A percentile compares a stretch with the other conserved stretches of the same genome.
Conservation (phyloP, 1,140 invertebrate genomes). For the Drosophila pseudoananassae region DNA sequence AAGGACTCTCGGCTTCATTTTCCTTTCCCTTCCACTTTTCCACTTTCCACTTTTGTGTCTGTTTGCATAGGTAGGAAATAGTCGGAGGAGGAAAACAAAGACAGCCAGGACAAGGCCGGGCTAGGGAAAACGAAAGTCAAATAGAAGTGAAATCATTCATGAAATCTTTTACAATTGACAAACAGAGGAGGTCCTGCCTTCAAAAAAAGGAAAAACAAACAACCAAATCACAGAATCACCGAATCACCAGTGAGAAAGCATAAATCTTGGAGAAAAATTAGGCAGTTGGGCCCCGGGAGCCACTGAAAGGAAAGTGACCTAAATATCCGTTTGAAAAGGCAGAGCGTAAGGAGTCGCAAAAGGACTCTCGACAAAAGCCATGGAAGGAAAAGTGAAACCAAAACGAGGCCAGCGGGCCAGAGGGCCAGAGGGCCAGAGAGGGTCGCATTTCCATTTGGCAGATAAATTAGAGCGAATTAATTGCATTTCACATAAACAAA, state of each 20-base stretch:
- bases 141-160: conserved; percentile 79
- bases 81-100: conserved; percentile 32
- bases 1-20: conserved; percentile 36
- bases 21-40: neutral
- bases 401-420: neutral
- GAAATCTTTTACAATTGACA: conserved; percentile 80
- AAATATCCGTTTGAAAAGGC: conserved; percentile 68
- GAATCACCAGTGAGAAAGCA: conserved; percentile 26
- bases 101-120: conserved; percentile 7
- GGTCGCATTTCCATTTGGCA: conserved; percentile 57
- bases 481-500: conserved; percentile 80
- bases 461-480: conserved; percentile 83
- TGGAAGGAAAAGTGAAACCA: conserved; percentile 21
- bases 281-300: conserved; percentile 15
- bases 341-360: conserved; percentile 35
- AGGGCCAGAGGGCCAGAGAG: neutral
- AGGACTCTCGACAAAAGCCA: conserved; percentile 29
- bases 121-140: conserved; percentile 63
- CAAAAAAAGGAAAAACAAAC: conserved; percentile 5
- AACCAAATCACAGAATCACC: conserved; percentile 2
- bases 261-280: conserved; percentile 65
- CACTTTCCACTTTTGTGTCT: conserved; percentile 7
- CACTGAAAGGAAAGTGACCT: conserved; percentile 54
- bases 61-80: conserved; percentile 44
- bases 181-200: conserved; percentile 16